phyloP scores from a whole-genome alignment of 2,113 vertebrate genomes.

The Polyodon spathula region DNA sequence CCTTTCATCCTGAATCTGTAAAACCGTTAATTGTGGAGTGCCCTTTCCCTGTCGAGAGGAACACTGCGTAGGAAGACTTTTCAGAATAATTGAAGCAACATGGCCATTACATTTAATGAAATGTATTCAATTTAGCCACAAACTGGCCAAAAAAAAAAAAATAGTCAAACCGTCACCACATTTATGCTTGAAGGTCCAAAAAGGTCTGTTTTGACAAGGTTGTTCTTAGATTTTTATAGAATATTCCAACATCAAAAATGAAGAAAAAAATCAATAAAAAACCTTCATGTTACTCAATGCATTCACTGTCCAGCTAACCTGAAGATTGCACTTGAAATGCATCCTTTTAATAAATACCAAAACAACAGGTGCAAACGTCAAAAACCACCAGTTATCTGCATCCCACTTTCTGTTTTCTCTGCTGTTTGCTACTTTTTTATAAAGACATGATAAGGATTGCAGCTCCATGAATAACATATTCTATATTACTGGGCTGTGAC shows the following conservation, averaged over 20 bases:
- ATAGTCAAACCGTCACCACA: not conserved
- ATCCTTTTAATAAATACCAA: not conserved
- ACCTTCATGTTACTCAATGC: too few species aligned
- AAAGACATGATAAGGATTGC: too few species aligned
- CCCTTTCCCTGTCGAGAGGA: constrained; percentile 32
- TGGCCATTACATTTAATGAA: constrained; percentile 14
- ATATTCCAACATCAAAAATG: not conserved
- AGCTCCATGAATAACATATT: too few species aligned
- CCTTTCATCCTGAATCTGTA: constrained; percentile 17
- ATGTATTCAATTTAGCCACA: constrained; percentile 1
- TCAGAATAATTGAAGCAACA: constrained; percentile 31
- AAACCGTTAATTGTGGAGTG: constrained; percentile 27
- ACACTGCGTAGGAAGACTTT: constrained; percentile 15
- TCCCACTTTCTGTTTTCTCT: too few species aligned
- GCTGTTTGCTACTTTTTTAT: too few species aligned
- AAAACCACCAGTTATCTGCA: too few species aligned
- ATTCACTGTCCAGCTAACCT: too few species aligned
- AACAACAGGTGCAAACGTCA: too few species aligned
- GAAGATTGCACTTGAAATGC: not conserved
- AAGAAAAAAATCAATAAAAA: not conserved
- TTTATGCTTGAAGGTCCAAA: not conserved
- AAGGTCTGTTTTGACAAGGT: not conserved
- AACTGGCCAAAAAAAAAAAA: constrained; percentile 1
- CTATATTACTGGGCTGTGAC: too few species aligned
- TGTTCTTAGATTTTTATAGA: not conserved